A percentile compares a stretch with the other conserved stretches of the same genome.
phyloP scores from a whole-genome alignment of 2,888 invertebrate genomes.

The Platerodrilus igneus region DNA sequence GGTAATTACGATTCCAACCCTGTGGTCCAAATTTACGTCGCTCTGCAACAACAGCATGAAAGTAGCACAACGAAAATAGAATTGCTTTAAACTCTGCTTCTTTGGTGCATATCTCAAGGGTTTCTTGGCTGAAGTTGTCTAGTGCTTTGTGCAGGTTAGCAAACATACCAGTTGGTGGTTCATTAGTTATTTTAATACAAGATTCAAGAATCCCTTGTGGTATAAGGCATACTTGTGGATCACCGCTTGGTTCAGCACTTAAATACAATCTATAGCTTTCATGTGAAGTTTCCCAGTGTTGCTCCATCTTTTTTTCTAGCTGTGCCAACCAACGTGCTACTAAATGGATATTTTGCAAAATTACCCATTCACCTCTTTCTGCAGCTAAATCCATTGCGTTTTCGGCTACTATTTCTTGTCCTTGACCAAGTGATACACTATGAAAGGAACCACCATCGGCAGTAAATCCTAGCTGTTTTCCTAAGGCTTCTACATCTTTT shows the following conservation, averaged over 20 bases:
- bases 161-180: slow-evolving; percentile 92
- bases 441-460: slow-evolving; percentile 80
- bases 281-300: slow-evolving; percentile 64
- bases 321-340: slow-evolving; percentile 84
- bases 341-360: slow-evolving; percentile 88
- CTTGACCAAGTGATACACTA: slow-evolving; percentile 90
- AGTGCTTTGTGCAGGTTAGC: slow-evolving; percentile 91
- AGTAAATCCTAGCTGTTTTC: slow-evolving; percentile 74
- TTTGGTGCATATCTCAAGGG: slow-evolving; percentile 86
- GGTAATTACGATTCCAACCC: slow-evolving; percentile 82
- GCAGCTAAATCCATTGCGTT: slow-evolving; percentile 76
- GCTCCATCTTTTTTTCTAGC: slow-evolving; percentile 88
- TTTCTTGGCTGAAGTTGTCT: slow-evolving; percentile 89
- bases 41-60: slow-evolving; percentile 92
- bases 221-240: slow-evolving; percentile 62
- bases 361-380: slow-evolving; percentile 83
- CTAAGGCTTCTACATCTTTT: slow-evolving; percentile 86
- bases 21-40: slow-evolving; percentile 91
- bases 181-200: slow-evolving; percentile 93
- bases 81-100: slow-evolving; percentile 91
- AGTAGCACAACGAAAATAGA: slow-evolving; percentile 86
- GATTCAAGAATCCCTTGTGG: slow-evolving; percentile 87
- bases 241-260: slow-evolving; percentile 80
- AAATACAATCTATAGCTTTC: slow-evolving; percentile 68
- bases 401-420: slow-evolving; percentile 90